A percentile compares a stretch with the other conserved stretches of the same genome.
These are phyloP conservation scores for Ophion obscuratus DNA, from an alignment of 2,888 invertebrate species.

Conservation along the genomic window DNA sequence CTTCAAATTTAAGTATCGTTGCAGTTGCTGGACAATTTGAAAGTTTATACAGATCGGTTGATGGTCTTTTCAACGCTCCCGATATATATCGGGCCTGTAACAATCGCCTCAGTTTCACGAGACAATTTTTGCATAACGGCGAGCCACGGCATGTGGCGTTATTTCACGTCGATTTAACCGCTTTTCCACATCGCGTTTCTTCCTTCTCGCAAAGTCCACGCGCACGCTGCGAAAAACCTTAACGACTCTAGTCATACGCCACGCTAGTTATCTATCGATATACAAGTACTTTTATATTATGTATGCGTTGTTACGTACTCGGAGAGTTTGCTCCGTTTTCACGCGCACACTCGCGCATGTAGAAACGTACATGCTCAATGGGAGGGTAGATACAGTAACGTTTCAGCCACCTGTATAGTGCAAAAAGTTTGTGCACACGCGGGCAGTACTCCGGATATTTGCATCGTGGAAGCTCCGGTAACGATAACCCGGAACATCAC, in stretches of 20 bases:
- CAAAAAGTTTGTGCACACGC: slow-evolving; percentile 30
- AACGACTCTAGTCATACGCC: slow-evolving; percentile 21
- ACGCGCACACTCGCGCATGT: not conserved
- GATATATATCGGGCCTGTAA: not conserved
- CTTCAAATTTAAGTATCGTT: not conserved
- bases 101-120: not conserved
- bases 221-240: not conserved
- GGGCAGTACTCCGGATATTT: slow-evolving; percentile 42
- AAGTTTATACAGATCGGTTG: not conserved
- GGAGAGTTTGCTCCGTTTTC: slow-evolving; percentile 31
- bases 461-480: slow-evolving; percentile 53
- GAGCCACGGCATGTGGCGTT: not conserved
- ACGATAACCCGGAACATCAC: slow-evolving; percentile 61
- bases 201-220: not conserved
- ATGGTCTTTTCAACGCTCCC: not conserved
- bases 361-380: slow-evolving; percentile 30
- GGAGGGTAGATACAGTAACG: slow-evolving; percentile 3
- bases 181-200: not conserved
- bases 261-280: slow-evolving; percentile 21
- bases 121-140: not conserved
- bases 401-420: slow-evolving; percentile 40
- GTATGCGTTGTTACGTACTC: slow-evolving; percentile 31
- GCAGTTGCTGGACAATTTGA: not conserved
- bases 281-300: slow-evolving; percentile 38
- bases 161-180: slow-evolving; percentile 22